Base-by-base conservation (phyloP, 2,797 vertebrate species). In the Sebastes variabilis region DNA sequence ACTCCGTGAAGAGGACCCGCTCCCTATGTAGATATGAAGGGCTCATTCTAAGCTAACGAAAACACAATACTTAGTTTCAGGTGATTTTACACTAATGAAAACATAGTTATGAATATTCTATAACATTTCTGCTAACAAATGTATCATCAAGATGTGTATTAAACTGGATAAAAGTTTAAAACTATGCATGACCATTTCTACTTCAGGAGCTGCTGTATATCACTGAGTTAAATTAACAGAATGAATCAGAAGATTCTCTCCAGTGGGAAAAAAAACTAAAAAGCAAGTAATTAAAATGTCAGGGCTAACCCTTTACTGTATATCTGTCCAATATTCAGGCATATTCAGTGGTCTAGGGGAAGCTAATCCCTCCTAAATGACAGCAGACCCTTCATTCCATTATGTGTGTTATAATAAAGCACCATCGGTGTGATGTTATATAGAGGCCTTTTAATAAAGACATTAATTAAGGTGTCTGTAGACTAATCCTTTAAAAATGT, bases 401-500 rank as follows among this genome's bases (percentile, higher is more conserved):
- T 69, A 54, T 24, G 29, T 3, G 25, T 54, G 24, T 46, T 29
- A n/a, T 6, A 62, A 6, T 25, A 68, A 38, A 32, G n/a, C 9
- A 36, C 11, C 29, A n/a, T n/a, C 27, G 10, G 20, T n/a, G 6
- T 32, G 46, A 82, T 34, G 27, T 71, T 29, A 52, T 18, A 59
- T 25, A 1, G 36, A 42, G 24, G 9, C 46, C 16, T 72, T 80
- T 67, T 65, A 72, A 68, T 49, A 8, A 22, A 72, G 4, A 5
- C 69, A 20, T 27, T 36, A 0, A 56, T 77, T 30, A 65, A 74
- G 32, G 18, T 8, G 4, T 36, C 46, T 49, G 49, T 8, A 3
- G 29, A 66, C 20, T 61, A 56, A 36, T 75, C 22, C 10, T 27
- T 73, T 61, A 16, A 75, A 77, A 84, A 72, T 62, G 10, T 8